Percentiles rank a stretch among this genome's conserved stretches.
These are phyloP conservation scores for Crotalus tigris DNA, from an alignment of 2,113 vertebrate genomes.

Conservation along the genomic window DNA sequence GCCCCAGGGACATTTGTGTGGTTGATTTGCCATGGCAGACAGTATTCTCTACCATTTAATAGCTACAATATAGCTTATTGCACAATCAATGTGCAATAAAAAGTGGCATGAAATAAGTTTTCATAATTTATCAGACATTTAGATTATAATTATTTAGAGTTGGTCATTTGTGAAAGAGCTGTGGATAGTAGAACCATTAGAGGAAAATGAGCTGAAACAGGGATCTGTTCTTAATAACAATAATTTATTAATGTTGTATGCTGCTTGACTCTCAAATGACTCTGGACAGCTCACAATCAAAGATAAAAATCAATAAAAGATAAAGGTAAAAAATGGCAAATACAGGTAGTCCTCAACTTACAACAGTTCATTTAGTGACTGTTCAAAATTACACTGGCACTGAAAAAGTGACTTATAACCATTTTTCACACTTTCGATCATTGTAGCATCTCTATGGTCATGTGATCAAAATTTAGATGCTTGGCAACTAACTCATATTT, in stretches of 20 bases:
- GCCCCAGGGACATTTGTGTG: not conserved
- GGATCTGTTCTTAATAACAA: not conserved
- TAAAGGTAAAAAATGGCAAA: not conserved
- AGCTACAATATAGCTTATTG: not conserved
- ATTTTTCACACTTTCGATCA: too few species aligned
- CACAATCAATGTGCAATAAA: not conserved
- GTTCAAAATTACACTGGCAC: too few species aligned
- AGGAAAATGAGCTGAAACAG: not conserved
- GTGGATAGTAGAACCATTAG: not conserved
- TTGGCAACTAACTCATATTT: too few species aligned
- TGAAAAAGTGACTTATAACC: too few species aligned
- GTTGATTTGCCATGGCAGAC: not conserved
- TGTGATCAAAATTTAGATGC: too few species aligned
- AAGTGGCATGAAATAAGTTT: not conserved
- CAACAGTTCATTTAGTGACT: too few species aligned
- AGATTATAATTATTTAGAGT: not conserved
- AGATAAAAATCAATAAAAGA: not conserved
- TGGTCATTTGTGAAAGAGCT: not conserved
- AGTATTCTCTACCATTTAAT: slow-evolving; percentile 4
- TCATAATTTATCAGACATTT: not conserved
- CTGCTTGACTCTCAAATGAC: not conserved
- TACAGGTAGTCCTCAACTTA: too few species aligned
- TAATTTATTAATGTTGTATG: not conserved
- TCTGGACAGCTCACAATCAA: not conserved
- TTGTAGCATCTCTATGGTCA: too few species aligned